Evolutionary conservation across 2,888 invertebrate genomes (phyloP), one percentile per base, ranked within the genome.

Genomic region (Balanococcus diminutus): DNA sequence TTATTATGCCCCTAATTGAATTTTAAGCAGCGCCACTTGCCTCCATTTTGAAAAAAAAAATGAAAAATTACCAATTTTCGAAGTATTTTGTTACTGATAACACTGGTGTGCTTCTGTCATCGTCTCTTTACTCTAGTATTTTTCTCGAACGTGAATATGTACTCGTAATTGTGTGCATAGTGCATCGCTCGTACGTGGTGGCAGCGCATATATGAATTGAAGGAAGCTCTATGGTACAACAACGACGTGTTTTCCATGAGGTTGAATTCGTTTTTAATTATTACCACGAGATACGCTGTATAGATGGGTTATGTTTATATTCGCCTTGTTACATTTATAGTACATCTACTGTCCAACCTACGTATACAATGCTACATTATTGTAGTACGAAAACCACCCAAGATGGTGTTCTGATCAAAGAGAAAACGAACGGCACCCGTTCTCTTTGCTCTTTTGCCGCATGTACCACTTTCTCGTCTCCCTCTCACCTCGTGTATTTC

Each of bases 191-290:
- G n/a, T n/a, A n/a, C n/a, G n/a, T n/a, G n/a, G n/a, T n/a, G n/a
- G n/a, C n/a, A n/a, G n/a, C n/a, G n/a, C n/a, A n/a, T n/a, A n/a
- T n/a, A n/a, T n/a, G n/a, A n/a, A n/a, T n/a, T n/a, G n/a, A n/a
- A n/a, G n/a, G n/a, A n/a, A n/a, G n/a, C n/a, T n/a, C n/a, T n/a
- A n/a, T n/a, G n/a, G 19, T 19, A 56, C 56, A 56, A 46, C 14
- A 46, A 56, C 56, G 9, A 3, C 56, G 56, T 56, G 56, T 56
- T 56, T 56, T 56, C 56, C 56, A 56, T 56, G 56, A 56, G 56
- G 56, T 56, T 56, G 56, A 22, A 56, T 56, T 56, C 56, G 56
- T 56, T 56, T 56, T 56, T 56, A 56, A 56, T 56, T 56, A 56
- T 56, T 56, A 56, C 22, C 56, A 8, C 56, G 56, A 0, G 19